Percentiles rank a stretch among this genome's conserved stretches.
Conservation (phyloP, 2,888 invertebrate genomes). For the Patella ulyssiponensis region DNA sequence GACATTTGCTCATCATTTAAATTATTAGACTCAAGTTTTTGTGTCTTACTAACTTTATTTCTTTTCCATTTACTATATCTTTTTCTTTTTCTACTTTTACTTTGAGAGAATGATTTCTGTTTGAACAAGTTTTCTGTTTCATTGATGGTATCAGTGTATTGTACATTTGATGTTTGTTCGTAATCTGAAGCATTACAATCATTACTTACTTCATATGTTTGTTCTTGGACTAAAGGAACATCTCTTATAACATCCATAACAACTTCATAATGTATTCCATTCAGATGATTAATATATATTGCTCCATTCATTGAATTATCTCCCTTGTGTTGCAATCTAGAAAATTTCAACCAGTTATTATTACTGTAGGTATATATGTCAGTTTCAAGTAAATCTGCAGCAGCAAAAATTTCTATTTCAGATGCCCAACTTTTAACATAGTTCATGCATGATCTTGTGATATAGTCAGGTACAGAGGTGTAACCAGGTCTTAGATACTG, state of each 20-base stretch:
- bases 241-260: background rate
- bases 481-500: background rate
- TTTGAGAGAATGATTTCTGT: no score
- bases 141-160: no score
- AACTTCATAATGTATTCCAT: background rate
- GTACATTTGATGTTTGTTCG: no score
- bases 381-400: background rate
- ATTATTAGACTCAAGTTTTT: no score
- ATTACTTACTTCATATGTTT: background rate
- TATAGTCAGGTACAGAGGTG: background rate
- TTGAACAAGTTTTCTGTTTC: no score
- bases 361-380: background rate
- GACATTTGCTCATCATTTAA: no score
- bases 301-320: no score
- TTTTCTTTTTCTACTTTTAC: no score
- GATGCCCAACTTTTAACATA: background rate
- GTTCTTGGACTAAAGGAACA: no score
- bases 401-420: background rate
- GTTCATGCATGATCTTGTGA: background rate
- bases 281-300: background rate
- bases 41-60: no score
- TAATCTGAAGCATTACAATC: no score
- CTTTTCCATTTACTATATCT: no score
- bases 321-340: background rate
- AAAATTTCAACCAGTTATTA: background rate